These are phyloP conservation scores for Ivindomyrus marchei DNA, from an alignment of 2,113 vertebrate species.

Conservation along the genomic window DNA sequence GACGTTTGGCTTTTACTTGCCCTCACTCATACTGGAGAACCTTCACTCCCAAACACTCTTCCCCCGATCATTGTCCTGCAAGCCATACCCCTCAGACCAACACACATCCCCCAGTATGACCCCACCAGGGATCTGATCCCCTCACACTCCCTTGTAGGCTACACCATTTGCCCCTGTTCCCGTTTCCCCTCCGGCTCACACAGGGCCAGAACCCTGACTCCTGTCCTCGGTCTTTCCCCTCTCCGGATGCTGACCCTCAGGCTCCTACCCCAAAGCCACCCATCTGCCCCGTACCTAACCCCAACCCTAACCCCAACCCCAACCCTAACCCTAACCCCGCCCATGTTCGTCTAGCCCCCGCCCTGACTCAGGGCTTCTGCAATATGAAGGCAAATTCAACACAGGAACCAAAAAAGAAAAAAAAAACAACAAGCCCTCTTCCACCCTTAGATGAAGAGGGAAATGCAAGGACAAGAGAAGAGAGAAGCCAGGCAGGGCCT, in stretches of 20 bases:
- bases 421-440: not conserved
- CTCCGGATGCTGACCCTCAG: not conserved
- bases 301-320: not conserved
- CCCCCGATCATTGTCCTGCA: not conserved
- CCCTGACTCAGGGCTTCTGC: constrained; percentile 48
- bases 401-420: constrained; percentile 64
- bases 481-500: not conserved
- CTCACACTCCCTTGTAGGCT: not conserved
- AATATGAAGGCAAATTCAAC: constrained; percentile 56
- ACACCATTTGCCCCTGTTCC: not conserved
- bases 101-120: not conserved
- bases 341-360: constrained; percentile 29
- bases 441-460: constrained; percentile 9
- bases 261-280: constrained; percentile 18
- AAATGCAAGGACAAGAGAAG: constrained; percentile 30
- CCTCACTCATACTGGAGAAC: constrained; percentile 33
- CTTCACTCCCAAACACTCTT: not conserved
- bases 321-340: not conserved
- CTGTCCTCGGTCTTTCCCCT: not conserved
- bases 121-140: not conserved
- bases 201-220: not conserved
- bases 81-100: not conserved
- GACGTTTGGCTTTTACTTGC: constrained; percentile 38
- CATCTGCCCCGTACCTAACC: not conserved
- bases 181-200: not conserved